phyloP scores from a whole-genome alignment of 2,888 invertebrate species.

The Leptarthrus brevirostris region DNA sequence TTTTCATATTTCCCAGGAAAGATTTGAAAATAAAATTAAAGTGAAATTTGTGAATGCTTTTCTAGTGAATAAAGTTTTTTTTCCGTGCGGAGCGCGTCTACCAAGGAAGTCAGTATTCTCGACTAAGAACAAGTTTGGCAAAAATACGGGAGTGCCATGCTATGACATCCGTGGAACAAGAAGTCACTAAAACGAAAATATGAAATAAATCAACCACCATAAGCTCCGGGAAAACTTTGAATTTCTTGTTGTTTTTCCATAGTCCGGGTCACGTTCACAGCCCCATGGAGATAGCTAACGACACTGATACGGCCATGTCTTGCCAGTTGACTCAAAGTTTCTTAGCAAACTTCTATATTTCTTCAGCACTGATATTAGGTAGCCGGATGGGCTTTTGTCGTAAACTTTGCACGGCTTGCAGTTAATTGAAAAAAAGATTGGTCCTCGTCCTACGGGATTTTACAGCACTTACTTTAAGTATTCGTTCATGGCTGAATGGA shows the following conservation, averaged over 20 bases:
- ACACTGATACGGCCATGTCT: conserved; percentile 35
- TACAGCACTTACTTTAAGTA: neutral
- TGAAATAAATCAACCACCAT: conserved; percentile 53
- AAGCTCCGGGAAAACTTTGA: conserved; percentile 51
- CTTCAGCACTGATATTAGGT: conserved; percentile 17
- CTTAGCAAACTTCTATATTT: conserved; percentile 12
- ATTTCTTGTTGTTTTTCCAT: conserved; percentile 47
- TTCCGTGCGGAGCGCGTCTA: neutral
- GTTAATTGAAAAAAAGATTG: conserved; percentile 43
- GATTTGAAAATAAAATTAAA: conserved; percentile 50
- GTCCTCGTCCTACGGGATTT: neutral
- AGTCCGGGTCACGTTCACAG: conserved; percentile 48
- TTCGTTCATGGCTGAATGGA: neutral
- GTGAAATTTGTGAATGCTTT: conserved; percentile 49
- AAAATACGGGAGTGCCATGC: conserved; percentile 17
- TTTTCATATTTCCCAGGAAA: conserved; percentile 49
- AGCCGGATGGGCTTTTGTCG: conserved; percentile 39
- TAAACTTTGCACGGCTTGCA: conserved; percentile 40
- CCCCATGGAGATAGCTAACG: conserved; percentile 47
- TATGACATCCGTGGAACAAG: conserved; percentile 44
- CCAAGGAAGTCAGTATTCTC: conserved; percentile 20
- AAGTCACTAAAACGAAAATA: conserved; percentile 45
- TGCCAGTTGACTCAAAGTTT: conserved; percentile 40
- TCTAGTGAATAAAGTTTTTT: conserved; percentile 32
- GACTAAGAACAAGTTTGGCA: neutral